Conservation (phyloP, 2,888 invertebrate genomes). For the Eupithecia vulgata region DNA sequence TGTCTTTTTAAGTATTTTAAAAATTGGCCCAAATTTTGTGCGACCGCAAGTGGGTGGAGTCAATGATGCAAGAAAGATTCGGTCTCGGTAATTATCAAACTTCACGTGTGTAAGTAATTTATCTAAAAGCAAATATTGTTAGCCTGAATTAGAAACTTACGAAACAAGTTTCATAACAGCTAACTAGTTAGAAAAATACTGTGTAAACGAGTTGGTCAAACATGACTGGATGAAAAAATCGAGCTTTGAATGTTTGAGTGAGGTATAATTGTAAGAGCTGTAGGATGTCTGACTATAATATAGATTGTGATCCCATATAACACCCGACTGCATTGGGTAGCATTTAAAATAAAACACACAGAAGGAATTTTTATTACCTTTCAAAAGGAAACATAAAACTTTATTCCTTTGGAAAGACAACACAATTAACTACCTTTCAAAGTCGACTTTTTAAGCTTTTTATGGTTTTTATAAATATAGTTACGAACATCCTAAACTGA, state of each 20-base stretch:
- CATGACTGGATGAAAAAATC: slow-evolving; percentile 31
- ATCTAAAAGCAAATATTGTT: slow-evolving; percentile 78
- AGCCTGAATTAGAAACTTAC: slow-evolving; percentile 67
- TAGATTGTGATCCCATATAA: slow-evolving; percentile 31
- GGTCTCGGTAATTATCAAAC: slow-evolving; percentile 77
- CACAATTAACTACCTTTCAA: slow-evolving; percentile 59
- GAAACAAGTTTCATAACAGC: slow-evolving; percentile 66
- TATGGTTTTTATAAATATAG: slow-evolving; percentile 2
- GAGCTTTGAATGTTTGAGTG: background rate
- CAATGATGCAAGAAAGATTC: slow-evolving; percentile 73
- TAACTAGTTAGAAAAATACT: slow-evolving; percentile 49
- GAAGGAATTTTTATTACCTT: slow-evolving; percentile 75
- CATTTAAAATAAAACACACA: slow-evolving; percentile 59
- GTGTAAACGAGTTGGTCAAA: slow-evolving; percentile 56
- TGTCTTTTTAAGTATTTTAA: slow-evolving; percentile 40
- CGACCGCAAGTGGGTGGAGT: slow-evolving; percentile 62
- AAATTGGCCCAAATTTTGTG: slow-evolving; percentile 41
- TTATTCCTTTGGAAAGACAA: slow-evolving; percentile 65
- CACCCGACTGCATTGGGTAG: slow-evolving; percentile 64
- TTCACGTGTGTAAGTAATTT: slow-evolving; percentile 71
- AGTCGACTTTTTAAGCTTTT: background rate
- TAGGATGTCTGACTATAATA: background rate
- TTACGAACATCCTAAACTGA: slow-evolving; percentile 1
- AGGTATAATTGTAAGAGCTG: background rate
- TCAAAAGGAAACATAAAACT: slow-evolving; percentile 68